Base-by-base conservation (phyloP, 2,888 invertebrate species). In the Cerceris rybyensis region DNA sequence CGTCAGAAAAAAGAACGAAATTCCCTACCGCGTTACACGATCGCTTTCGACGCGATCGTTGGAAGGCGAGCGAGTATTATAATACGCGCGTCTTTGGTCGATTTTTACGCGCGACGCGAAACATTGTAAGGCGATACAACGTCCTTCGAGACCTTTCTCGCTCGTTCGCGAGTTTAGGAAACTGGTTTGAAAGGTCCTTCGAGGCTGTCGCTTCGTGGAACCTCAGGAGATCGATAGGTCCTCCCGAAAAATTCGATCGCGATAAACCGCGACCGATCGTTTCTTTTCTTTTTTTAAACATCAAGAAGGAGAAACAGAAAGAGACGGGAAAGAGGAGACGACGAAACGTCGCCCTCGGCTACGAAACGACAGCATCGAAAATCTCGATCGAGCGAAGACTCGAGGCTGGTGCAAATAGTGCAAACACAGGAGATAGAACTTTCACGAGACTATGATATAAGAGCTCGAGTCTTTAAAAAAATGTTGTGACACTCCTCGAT, bases 111-210 rank as follows among this genome's bases (percentile, higher is more conserved):
- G 68, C 61, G 58, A 6, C 67, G 58, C 65, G 54, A 60, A 75
- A 76, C 73, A 71, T 54, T 71, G 73, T 58, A 75, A 63, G 66
- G 54, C 60, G 28, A 41, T 59, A 70, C 55, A 55, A 59, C 80
- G 76, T 80, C 77, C 80, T 79, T 84, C 79, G 84, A 54, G 67
- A 75, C 64, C 79, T 80, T 82, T 76, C 79, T 76, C 75, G 60
- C 28, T 28, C 75, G 75, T 70, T 60, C 41, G 54, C 42, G 43
- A 82, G 75, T 80, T 82, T 86, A 79, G 84, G 80, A 70, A 85
- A 86, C 85, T 83, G 82, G 85, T 86, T 86, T 84, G 52, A 81
- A 72, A 67, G 79, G 61, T 81, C 75, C 79, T 80, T 72, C 75
- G 75, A 64, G 52, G 75, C 77, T 84, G 78, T 84, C 80, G 78